Evolutionary conservation across 2,888 invertebrate species (phyloP).

Genomic region (Epinotia bilunana): DNA sequence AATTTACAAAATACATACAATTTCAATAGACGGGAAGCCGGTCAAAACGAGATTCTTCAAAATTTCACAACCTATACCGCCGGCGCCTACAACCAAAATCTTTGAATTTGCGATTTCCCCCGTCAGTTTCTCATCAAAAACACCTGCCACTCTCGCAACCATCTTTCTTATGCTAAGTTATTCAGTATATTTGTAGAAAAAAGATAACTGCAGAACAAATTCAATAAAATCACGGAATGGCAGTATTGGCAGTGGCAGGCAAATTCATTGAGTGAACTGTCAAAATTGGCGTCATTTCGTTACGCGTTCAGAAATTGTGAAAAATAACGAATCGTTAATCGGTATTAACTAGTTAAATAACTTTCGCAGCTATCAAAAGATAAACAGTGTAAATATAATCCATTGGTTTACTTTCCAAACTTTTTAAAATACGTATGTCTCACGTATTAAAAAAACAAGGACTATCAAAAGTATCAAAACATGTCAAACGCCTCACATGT

Average conservation of each 20-base stretch:
- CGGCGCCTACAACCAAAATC: constrained; percentile 96
- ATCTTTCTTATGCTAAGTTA: constrained; percentile 69
- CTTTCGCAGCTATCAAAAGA: not conserved
- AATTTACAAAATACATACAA: constrained; percentile 87
- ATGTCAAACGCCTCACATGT: not conserved
- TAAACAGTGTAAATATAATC: not conserved
- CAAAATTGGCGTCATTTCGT: constrained; percentile 70
- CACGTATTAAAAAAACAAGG: no score
- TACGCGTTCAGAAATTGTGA: constrained; percentile 35
- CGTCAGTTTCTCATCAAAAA: constrained; percentile 87
- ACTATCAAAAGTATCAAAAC: constrained; percentile 10
- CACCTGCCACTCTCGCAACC: constrained; percentile 88
- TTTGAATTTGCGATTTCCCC: constrained; percentile 88
- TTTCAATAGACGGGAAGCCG: constrained; percentile 96
- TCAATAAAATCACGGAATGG: constrained; percentile 43
- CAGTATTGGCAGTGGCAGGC: constrained; percentile 52
- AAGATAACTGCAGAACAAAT: constrained; percentile 27
- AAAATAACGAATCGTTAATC: constrained; percentile 14
- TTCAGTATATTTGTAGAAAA: constrained; percentile 43
- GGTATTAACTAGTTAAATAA: constrained; percentile 3
- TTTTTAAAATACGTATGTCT: not conserved
- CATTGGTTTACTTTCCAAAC: not conserved
- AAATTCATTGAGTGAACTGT: constrained; percentile 57
- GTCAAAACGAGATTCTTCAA: constrained; percentile 98
- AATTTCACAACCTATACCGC: constrained; percentile 99